These are phyloP conservation scores for Megaustenia siamemsis DNA, from an alignment of 2,888 invertebrate species.

Conservation along the genomic window DNA sequence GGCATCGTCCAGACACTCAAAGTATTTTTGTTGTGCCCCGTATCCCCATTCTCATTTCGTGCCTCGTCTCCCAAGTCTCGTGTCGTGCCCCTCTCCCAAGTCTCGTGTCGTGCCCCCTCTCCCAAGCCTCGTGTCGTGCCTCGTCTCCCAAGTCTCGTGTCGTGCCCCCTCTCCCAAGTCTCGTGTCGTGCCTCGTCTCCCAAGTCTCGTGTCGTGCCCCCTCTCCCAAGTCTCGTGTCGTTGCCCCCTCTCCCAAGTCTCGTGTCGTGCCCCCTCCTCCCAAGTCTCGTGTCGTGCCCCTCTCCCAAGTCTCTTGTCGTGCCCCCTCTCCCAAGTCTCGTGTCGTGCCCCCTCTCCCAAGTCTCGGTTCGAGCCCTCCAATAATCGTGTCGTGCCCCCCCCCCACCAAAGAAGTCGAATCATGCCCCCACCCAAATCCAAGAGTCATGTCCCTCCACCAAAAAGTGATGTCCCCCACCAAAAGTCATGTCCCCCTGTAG, in stretches of 20 bases:
- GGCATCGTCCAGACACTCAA: not conserved
- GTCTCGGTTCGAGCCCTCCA: not conserved
- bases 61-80: not conserved
- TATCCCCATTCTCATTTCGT: not conserved
- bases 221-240: no score
- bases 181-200: no score
- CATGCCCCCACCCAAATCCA: not conserved
- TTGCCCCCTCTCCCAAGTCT: not conserved
- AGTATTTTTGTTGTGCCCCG: not conserved
- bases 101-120: no score
- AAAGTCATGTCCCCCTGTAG: no score
- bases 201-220: no score
- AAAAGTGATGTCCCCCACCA: not conserved
- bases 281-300: not conserved
- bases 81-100: not conserved
- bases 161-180: no score
- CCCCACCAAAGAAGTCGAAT: not conserved
- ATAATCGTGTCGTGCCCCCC: not conserved
- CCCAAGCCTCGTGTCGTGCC: not conserved
- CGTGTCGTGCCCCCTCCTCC: not conserved
- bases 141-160: not conserved
- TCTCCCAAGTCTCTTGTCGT: no score
- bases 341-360: no score
- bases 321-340: no score
- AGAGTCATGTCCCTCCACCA: not conserved